Percentiles rank a stretch among this genome's conserved stretches.
Evolutionary conservation across 2,113 vertebrate genomes (phyloP).

Genomic region (Axis porcinus): DNA sequence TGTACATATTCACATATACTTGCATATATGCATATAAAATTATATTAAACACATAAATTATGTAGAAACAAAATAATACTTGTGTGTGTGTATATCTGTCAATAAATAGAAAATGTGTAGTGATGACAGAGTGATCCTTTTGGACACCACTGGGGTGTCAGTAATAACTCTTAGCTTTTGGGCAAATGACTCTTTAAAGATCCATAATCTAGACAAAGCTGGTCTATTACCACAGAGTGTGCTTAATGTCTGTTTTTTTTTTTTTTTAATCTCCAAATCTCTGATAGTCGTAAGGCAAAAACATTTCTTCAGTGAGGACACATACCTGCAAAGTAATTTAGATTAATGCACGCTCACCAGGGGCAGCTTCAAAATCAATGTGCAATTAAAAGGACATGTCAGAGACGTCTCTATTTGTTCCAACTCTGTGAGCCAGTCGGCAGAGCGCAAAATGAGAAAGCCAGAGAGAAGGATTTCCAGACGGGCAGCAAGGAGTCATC

Average conservation of each 20-base stretch:
- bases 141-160: accelerated
- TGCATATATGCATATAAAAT: accelerated
- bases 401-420: neutral
- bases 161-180: neutral
- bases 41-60: neutral
- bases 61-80: neutral
- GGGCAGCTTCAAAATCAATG: neutral
- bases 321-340: accelerated
- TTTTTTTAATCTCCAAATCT: neutral
- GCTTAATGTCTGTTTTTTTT: neutral
- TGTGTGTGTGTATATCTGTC: neutral
- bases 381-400: accelerated
- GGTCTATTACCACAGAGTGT: neutral
- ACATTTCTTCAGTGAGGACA: neutral
- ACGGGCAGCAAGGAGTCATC: accelerated
- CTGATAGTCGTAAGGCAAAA: neutral
- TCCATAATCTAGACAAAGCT: neutral
- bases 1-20: neutral
- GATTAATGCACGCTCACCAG: accelerated
- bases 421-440: neutral
- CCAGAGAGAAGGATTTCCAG: neutral
- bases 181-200: neutral
- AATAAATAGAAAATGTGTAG: accelerated
- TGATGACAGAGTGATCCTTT: neutral
- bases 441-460: accelerated